A percentile compares a stretch with the other conserved stretches of the same genome.
Conservation (phyloP, 2,888 invertebrate genomes). For the Deilephila porcellus region DNA sequence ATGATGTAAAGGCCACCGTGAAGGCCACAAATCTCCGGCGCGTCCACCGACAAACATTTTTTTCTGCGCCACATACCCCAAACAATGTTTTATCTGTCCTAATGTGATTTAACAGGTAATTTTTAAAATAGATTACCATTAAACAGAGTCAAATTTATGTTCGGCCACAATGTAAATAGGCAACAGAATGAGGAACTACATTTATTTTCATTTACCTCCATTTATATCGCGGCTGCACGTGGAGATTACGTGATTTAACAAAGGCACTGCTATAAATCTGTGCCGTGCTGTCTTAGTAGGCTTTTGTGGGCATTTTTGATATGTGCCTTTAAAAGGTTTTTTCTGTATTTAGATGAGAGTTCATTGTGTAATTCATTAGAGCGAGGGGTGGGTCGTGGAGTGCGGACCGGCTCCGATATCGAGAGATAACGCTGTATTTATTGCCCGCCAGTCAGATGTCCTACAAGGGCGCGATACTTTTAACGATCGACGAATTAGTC, state of each 20-base stretch:
- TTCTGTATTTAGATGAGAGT: constrained; percentile 85
- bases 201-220: constrained; percentile 84
- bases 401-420: constrained; percentile 79
- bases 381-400: constrained; percentile 74
- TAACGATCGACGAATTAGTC: constrained; percentile 75
- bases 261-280: constrained; percentile 82
- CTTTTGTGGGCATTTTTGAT: constrained; percentile 85
- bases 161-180: constrained; percentile 78
- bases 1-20: constrained; percentile 78
- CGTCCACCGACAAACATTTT: constrained; percentile 77
- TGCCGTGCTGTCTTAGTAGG: constrained; percentile 82
- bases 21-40: constrained; percentile 75
- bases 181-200: constrained; percentile 83
- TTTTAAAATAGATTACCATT: constrained; percentile 80
- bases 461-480: constrained; percentile 74
- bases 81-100: constrained; percentile 82
- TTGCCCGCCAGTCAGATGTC: constrained; percentile 77
- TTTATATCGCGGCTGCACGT: constrained; percentile 83
- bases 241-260: constrained; percentile 85
- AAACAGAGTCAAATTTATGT: constrained; percentile 78
- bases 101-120: constrained; percentile 85
- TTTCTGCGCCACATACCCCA: constrained; percentile 73
- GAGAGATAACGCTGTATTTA: constrained; percentile 81
- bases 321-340: constrained; percentile 86
- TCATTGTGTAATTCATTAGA: constrained; percentile 85